phyloP scores from a whole-genome alignment of 2,888 invertebrate species.

The Agrochola lychnidis region DNA sequence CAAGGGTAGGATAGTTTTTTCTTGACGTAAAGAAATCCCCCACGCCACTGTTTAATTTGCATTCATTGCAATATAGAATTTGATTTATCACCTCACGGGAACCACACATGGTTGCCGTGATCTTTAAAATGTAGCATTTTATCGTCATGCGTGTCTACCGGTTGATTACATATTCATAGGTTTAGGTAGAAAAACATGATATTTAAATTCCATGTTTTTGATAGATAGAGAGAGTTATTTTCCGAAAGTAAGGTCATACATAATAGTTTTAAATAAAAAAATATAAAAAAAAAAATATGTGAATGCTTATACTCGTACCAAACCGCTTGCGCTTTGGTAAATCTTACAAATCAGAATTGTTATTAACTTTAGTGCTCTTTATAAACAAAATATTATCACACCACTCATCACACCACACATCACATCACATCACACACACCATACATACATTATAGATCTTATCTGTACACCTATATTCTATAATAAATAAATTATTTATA shows the following conservation, averaged over 20 bases:
- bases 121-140: conserved; percentile 25
- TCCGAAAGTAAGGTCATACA: background rate
- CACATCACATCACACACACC: background rate
- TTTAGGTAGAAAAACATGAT: background rate
- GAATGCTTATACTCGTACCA: background rate
- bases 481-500: background rate
- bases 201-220: background rate
- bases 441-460: background rate
- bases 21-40: background rate
- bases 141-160: conserved; percentile 21
- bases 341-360: background rate
- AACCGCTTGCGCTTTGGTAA: background rate
- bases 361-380: background rate
- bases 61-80: conserved; percentile 3
- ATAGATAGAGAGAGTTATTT: background rate
- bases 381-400: background rate
- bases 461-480: background rate
- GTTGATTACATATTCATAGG: background rate
- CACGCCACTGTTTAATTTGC: background rate
- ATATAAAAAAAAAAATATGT: no score
- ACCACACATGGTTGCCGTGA: no score
- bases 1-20: background rate
- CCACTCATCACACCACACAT: background rate
- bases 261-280: no score
- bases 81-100: background rate